Conservation (phyloP, 2,113 vertebrate species). For the Caranx ignobilis region DNA sequence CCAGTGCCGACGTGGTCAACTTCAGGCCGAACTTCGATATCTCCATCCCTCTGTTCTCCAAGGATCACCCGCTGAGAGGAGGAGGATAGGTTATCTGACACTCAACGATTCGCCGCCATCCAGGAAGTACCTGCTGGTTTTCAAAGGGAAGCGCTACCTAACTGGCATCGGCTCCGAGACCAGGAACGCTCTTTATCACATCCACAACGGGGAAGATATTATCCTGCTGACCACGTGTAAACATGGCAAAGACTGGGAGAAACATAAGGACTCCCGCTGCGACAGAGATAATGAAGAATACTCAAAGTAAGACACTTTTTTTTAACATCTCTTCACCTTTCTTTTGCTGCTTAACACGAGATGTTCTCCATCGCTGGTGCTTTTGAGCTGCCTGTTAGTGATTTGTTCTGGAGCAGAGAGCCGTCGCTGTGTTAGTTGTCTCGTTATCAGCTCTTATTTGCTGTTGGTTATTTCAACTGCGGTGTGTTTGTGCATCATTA, state of each 20-base stretch:
- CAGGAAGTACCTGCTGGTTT: slow-evolving; percentile 87
- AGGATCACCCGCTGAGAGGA: slow-evolving; percentile 84
- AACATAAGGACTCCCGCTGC: slow-evolving; percentile 85
- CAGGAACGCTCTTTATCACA: slow-evolving; percentile 87
- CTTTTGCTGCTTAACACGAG: not conserved
- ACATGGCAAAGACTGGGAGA: slow-evolving; percentile 89
- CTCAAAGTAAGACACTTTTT: slow-evolving; percentile 82
- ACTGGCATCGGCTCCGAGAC: slow-evolving; percentile 88
- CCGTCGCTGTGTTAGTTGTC: not conserved
- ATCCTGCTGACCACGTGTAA: slow-evolving; percentile 87
- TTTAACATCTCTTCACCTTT: slow-evolving; percentile 12
- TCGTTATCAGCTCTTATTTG: slow-evolving; percentile 32
- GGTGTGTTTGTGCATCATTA: slow-evolving; percentile 26
- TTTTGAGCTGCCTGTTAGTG: not conserved
- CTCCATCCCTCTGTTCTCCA: slow-evolving; percentile 87
- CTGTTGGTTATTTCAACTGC: slow-evolving; percentile 38
- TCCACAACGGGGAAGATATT: slow-evolving; percentile 86
- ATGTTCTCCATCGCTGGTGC: not conserved
- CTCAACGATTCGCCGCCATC: slow-evolving; percentile 77
- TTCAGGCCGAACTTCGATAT: slow-evolving; percentile 86
- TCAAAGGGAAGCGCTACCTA: slow-evolving; percentile 88
- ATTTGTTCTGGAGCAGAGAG: not conserved
- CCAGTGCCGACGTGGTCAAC: slow-evolving; percentile 84
- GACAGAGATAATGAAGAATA: slow-evolving; percentile 85
- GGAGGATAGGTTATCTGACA: slow-evolving; percentile 75